Conservation (phyloP, 2,797 vertebrate species). For the Taeniopygia guttata region DNA sequence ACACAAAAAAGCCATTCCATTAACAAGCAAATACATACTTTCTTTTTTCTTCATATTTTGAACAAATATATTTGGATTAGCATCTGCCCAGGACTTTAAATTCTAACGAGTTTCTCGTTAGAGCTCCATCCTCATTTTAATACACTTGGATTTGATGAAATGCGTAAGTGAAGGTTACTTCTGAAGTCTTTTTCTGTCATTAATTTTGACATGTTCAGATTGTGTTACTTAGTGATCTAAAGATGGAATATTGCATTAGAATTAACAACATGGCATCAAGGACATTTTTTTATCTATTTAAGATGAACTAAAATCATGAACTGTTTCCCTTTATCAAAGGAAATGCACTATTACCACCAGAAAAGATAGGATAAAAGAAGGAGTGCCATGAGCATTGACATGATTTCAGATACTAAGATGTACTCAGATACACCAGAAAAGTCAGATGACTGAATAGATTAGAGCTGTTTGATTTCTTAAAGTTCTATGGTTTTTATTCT, state of each 20-base stretch:
- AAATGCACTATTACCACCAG: not conserved
- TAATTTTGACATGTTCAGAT: not conserved
- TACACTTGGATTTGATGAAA: not conserved
- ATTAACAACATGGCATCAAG: not conserved
- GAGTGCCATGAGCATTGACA: not conserved
- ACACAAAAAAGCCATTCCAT: not conserved
- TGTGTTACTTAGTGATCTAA: not conserved
- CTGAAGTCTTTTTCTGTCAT: not conserved
- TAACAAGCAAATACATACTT: not conserved
- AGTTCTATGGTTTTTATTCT: not conserved
- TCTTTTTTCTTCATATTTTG: conserved; percentile 11
- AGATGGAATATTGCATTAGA: not conserved
- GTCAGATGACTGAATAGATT: not conserved
- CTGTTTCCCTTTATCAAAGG: not conserved
- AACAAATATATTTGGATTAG: not conserved
- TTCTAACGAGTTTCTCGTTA: not conserved
- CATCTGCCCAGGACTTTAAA: not conserved
- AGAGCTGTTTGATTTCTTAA: not conserved
- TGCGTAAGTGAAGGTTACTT: not conserved
- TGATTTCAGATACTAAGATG: not conserved
- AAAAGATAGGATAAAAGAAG: not conserved
- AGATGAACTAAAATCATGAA: not conserved
- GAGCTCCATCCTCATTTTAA: not conserved
- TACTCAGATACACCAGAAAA: not conserved
- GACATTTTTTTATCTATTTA: not conserved